Base-by-base conservation (phyloP, 92 coral and sea anemone species). In the Paragorgia papillata region DNA sequence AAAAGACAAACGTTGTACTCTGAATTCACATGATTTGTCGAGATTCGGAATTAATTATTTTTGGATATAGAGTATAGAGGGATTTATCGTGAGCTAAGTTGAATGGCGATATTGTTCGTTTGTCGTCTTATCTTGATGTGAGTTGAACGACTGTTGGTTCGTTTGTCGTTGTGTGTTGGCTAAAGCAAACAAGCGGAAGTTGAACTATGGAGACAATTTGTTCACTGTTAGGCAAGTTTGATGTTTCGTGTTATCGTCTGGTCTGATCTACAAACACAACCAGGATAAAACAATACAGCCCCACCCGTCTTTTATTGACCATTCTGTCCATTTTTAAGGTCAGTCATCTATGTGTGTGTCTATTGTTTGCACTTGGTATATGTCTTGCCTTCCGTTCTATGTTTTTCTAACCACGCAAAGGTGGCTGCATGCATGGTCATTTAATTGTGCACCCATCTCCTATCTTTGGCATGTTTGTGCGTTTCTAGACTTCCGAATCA, bases 151-250 rank as follows among this genome's bases (percentile, higher is more conserved):
- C 62, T 15, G 1, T 14, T 3, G 30, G 10, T 22, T 56, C 30
- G 3, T 6, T 56, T 64, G 31, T 22, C 18, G 33, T 37, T 34
- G 30, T 62, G 40, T 40, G 51, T 37, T 12, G 37, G 51, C 50
- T 25, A 34, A 24, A 41, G 50, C 71, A 64, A 64, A 64, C 51
- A 64, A 64, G 33, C 62, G 71, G 71, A 64, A 64, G 39, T 64
- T 34, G n/a, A 64, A 40, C 50, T 33, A 64, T 64, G 49, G 35
- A 21, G 51, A n/a, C 68, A 61, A 61, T 61, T 61, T 61, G 44
- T 61, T n/a, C 22, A 34, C 3, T 37, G 28, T 34, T 46, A 46
- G 54, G 20, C n/a, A 37, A 28, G 43, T 14, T 64, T 34, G 19
- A 31, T 12, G 30, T 30, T 25, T 6, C 40, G 14, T 46, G 37